These are phyloP conservation scores for Microdon myrmicae DNA, from an alignment of 2,888 invertebrate genomes.

Conservation along the genomic window DNA sequence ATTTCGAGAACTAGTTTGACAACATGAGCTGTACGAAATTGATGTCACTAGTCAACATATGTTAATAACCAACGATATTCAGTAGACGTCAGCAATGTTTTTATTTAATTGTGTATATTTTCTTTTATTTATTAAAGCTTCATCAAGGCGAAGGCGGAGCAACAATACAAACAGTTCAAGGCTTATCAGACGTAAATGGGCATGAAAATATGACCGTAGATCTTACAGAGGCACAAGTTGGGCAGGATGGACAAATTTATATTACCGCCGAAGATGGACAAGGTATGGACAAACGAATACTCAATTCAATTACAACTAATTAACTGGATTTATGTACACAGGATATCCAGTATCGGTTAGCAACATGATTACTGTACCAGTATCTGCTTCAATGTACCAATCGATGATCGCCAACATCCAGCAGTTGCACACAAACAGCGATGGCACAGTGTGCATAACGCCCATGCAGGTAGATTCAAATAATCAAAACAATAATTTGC, in stretches of 20 bases:
- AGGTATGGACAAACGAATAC: constrained; percentile 69
- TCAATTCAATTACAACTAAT: neutral
- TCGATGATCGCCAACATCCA: constrained; percentile 93
- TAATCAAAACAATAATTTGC: constrained; percentile 54
- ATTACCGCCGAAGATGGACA: constrained; percentile 95
- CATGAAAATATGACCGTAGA: constrained; percentile 87
- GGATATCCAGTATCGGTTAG: constrained; percentile 82
- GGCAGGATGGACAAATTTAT: constrained; percentile 93
- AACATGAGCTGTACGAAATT: no score
- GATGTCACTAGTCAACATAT: no score
- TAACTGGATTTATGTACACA: constrained; percentile 44
- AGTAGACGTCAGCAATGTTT: no score
- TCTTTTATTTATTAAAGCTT: constrained; percentile 67
- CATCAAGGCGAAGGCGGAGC: constrained; percentile 75
- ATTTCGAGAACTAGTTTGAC: no score
- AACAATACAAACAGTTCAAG: constrained; percentile 75
- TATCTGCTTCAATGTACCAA: constrained; percentile 95
- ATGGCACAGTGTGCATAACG: constrained; percentile 84
- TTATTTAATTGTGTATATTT: neutral
- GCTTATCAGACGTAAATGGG: constrained; percentile 75
- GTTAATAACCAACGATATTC: no score
- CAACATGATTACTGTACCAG: constrained; percentile 95
- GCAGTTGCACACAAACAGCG: constrained; percentile 76
- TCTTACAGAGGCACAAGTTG: constrained; percentile 90
- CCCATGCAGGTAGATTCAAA: constrained; percentile 80